Base-by-base conservation (phyloP, 1,140 invertebrate species). In the Drosophila oshimai region DNA sequence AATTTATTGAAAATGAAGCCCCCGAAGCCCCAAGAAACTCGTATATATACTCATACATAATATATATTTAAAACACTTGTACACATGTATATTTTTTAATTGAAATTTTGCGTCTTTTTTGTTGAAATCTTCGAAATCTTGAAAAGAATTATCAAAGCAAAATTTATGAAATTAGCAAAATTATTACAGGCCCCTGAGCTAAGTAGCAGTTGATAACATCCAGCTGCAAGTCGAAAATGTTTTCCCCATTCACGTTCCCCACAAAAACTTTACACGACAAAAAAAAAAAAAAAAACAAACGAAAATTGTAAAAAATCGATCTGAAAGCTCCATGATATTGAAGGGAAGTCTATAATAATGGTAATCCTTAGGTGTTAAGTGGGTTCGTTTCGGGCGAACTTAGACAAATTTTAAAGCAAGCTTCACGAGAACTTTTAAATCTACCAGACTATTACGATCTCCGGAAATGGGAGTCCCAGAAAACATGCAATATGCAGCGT, bases 361-460 rank as follows among this genome's bases (percentile, higher is more conserved):
- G 31, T 72, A 51, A 64, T 29, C 61, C 28, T 6, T 78, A 78
- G 68, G 10, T 41, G 10, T 54, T 78, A 78, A 78, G 74, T 31
- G 67, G 60, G 47, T 75, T 57, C 46, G 33, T 57, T 12, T 20
- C 6, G 36, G n/a, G n/a, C 41, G 29, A 55, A 77, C 68, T 57
- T 79, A 79, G 75, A 45, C 28, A 73, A 78, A 78, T 78, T 74
- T 78, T 78, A 68, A 65, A 18, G 31, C 60, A 36, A 46, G 55
- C 26, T 61, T 61, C 53, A 15, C 7, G 7, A 17, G 22, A 37
- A 15, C 13, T 41, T 64, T 34, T 17, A 18, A 9, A 37, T 57
- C n/a, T 29, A 37, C 26, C 28, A 18, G 6, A 39, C 5, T 7
- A 4, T 22, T 4, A 4, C 36, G 7, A 54, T 20, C 26, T 55